Evolutionary conservation across 2,888 invertebrate genomes (phyloP), one percentile per base, ranked within the genome.

Genomic region (Toxonevra muliebris): DNA sequence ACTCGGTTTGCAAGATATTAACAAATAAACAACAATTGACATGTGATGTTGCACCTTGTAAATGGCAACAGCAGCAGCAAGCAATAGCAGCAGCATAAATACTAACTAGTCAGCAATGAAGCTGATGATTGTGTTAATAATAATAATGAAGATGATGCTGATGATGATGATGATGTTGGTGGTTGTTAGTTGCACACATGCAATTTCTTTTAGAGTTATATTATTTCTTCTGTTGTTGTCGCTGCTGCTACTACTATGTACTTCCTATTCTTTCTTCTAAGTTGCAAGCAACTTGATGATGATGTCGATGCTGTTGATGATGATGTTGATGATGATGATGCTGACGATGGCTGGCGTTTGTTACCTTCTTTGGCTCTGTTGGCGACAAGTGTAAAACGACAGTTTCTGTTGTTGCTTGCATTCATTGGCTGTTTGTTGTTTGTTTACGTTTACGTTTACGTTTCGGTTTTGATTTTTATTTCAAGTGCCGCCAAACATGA

Each of bases 371-470:
- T 79, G 80, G 80, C 74, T 63, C 65, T 77, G 79, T 68, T 78
- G 80, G 81, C 80, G 81, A 81, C 81, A 81, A 81, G 81, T 81
- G 81, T 81, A 81, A 80, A 79, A 76, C 80, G 79, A 80, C 79
- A 75, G 75, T 74, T 75, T 42, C 42, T 59, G 12, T 60, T 40
- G 66, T 10, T 30, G 61, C 40, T 55, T 42, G 62, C 12, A 53
- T 45, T 53, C 54, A 19, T 48, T 53, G 60, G 45, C 11, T 48
- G 15, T 5, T 42, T 43, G 53, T 41, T 50, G 57, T 57, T 4
- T 10, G 13, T 9, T 2, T 41, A 42, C 40, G 61, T 10, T 63
- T 20, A 19, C 40, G 43, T 63, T 15, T 55, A 40, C 55, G 54
- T 63, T 20, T 13, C 48, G 50, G 66, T 65, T 65, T 68, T 61